Evolutionary conservation across 2,113 vertebrate genomes (phyloP), one percentile per base, ranked within the genome.

Genomic region (Bathybates hornii): DNA sequence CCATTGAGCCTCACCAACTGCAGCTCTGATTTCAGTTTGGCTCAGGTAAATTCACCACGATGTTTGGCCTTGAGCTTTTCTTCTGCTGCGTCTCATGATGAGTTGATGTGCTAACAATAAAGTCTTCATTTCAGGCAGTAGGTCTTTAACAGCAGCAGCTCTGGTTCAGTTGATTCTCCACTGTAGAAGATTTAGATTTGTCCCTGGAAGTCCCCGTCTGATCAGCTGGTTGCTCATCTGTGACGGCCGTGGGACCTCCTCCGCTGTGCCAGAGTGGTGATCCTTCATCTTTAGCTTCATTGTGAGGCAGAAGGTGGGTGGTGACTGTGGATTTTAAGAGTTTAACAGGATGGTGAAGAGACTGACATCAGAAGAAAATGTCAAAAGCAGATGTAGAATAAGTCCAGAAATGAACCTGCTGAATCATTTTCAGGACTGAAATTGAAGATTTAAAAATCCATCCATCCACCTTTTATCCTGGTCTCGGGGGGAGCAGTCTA

Each of bases 161-260:
- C 29, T 36, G 59, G 59, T 34, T 17, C 59, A 36, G 59, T 0
- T 36, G 16, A 63, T 5, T 63, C 9, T 63, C 32, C 32, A 12
- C 32, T 5, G 32, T 63, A 63, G 59, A 63, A 63, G 59, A 36
- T 63, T 3, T 36, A 63, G 59, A 34, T 36, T 19, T 0, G 9
- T 36, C 59, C 59, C 32, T 36, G 59, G 16, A 36, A 63, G 59
- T 0, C 1, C 17, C 32, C 32, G 2, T 63, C 59, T 63, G 17
- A 36, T 36, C 59, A 36, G 59, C 1, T 36, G 59, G 36, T 11
- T 54, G 9, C 59, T 36, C 4, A 63, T 36, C 32, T 63, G 9
- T 36, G 59, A 0, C 32, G 1, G 16, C 59, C 1, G 59, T n/a
- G 32, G 59, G 59, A 63, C 9, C 0, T 63, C 59, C 32, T 0